Conservation (phyloP, 2,113 vertebrate genomes). For the Anhinga anhinga region DNA sequence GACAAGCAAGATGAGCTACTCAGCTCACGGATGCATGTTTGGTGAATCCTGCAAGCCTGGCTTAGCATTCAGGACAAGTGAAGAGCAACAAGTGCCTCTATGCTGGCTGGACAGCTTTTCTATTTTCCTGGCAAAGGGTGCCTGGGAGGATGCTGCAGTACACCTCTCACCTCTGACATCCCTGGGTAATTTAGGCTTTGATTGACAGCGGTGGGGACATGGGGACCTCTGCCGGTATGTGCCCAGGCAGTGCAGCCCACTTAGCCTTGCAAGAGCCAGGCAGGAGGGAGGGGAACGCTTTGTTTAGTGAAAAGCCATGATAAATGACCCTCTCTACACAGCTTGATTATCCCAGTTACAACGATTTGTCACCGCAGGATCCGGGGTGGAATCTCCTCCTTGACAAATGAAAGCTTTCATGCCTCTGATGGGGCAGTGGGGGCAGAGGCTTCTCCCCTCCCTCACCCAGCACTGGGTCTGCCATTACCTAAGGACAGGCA, state of each 20-base stretch:
- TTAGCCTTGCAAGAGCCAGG: not conserved
- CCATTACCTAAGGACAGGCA: fast-evolving
- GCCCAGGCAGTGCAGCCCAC: not conserved
- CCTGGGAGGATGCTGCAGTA: not conserved
- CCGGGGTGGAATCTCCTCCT: not conserved
- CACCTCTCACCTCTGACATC: not conserved
- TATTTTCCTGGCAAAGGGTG: not conserved
- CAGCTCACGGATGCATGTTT: not conserved
- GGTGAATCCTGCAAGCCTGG: not conserved
- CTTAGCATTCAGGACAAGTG: not conserved
- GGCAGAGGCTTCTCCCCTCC: not conserved
- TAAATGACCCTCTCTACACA: not conserved
- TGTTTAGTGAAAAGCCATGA: not conserved
- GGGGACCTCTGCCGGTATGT: not conserved
- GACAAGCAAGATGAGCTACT: not conserved
- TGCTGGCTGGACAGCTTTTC: not conserved
- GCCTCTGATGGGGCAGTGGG: not conserved
- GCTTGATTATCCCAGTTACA: not conserved
- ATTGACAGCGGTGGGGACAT: not conserved
- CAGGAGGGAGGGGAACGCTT: not conserved
- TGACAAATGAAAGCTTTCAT: not conserved
- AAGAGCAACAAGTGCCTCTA: not conserved
- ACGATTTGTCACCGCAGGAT: not conserved
- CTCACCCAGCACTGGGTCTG: not conserved
- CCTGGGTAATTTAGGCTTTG: not conserved